Base-by-base conservation (phyloP, 2,113 vertebrate species). In the Empidonax alnorum region DNA sequence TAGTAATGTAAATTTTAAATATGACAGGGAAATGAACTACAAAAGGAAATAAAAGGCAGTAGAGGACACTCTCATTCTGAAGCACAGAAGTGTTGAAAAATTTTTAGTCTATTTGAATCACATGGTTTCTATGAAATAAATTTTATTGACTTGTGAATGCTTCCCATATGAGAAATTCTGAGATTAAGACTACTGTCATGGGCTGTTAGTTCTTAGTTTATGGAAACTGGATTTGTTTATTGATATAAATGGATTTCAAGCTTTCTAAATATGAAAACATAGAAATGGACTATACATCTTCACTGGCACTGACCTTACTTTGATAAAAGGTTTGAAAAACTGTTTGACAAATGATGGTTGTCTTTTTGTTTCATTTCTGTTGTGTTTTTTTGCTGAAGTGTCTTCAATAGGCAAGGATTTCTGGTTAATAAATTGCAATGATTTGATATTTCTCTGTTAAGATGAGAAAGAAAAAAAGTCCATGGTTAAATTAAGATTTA, bases 301-400 rank as follows among this genome's bases (percentile, higher is more conserved):
- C 50, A 30, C 65, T 78, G 33, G 7, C 37, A 19, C 47, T 37
- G 85, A 73, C 71, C 73, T 93, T 62, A 28, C 22, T 85, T 17
- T 69, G 83, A 65, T 41, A 44, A 87, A 31, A n/a, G 16, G 4
- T 67, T 90, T 90, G 63, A 44, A 94, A 92, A 86, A 49, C 37
- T 68, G 14, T 56, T 76, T 82, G 73, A 52, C 22, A 72, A 68
- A 69, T 74, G 42, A 24, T 52, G 30, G 5, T 27, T 20, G 41
- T 76, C 18, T 71, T 41, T 81, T 80, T 90, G 20, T 61, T 94
- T 81, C 13, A 24, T 84, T 84, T 61, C 47, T 88, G 7, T 68
- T 77, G 59, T 27, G 18, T 47, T 8, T 35, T 91, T 91, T 84
- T 79, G 6, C 55, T 91, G 2, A 56, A 68, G 33, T 58, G 37